A percentile compares a stretch with the other conserved stretches of the same genome.
Evolutionary conservation across 1,140 invertebrate species (phyloP).

Genomic region (Scylla paramamosain): DNA sequence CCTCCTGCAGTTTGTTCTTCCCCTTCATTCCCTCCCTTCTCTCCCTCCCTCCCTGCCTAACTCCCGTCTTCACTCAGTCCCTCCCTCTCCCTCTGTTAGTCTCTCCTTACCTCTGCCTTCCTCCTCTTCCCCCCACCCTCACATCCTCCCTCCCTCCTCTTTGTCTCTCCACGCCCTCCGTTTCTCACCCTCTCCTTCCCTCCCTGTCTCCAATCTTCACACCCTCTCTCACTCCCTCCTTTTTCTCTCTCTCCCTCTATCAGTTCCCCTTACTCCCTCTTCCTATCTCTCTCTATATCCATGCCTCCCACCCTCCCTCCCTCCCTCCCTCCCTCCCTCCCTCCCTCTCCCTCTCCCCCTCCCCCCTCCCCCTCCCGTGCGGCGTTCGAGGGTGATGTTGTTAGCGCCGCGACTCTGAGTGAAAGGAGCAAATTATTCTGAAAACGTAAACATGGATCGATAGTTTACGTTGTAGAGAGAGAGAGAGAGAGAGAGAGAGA

Average conservation of each 20-base stretch:
- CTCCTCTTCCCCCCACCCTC: not conserved
- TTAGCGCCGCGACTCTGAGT: too few species aligned
- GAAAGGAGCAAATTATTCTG: not conserved
- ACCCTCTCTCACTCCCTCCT: not conserved
- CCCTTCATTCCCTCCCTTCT: too few species aligned
- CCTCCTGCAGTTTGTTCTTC: too few species aligned
- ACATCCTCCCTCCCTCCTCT: too few species aligned
- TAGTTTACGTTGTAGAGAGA: not conserved
- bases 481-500: conserved; percentile 43
- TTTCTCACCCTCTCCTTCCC: not conserved
- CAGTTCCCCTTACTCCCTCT: not conserved
- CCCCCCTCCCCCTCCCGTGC: not conserved
- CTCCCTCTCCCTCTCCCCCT: not conserved
- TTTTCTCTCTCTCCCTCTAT: not conserved
- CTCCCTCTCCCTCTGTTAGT: too few species aligned
- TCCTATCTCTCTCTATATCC: not conserved
- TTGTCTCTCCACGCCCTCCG: not conserved
- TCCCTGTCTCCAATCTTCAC: not conserved
- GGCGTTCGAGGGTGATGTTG: not conserved
- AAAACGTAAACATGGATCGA: not conserved
- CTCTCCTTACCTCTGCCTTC: too few species aligned
- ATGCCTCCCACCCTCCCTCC: not conserved
- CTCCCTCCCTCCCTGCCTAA: too few species aligned
- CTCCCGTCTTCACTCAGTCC: too few species aligned
- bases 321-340: not conserved